A percentile compares a stretch with the other conserved stretches of the same genome.
Conservation (phyloP, 2,113 vertebrate genomes). For the Bambusicola thoracicus region DNA sequence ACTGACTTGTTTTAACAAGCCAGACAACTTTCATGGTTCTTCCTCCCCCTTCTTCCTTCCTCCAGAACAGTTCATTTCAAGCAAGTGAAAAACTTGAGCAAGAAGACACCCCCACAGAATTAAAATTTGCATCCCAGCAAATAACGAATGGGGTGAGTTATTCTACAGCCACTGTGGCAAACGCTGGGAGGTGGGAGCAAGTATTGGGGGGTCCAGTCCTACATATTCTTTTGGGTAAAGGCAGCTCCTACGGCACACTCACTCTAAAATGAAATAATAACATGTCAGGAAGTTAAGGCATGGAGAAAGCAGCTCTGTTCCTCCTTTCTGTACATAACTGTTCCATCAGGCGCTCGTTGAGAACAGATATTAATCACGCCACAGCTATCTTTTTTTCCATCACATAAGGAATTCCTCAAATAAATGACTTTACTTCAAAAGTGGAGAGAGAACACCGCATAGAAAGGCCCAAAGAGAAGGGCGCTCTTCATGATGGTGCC, state of each 20-base stretch:
- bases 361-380: fast-evolving
- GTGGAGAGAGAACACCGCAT: neutral
- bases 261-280: neutral
- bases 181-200: fast-evolving
- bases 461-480: neutral
- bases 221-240: neutral
- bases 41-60: neutral
- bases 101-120: neutral
- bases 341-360: neutral
- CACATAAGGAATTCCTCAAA: neutral
- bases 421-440: neutral
- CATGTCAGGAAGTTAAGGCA: neutral
- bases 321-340: neutral
- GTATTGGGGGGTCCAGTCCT: neutral
- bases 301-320: neutral
- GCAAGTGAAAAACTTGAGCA: neutral
- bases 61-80: neutral
- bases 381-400: neutral
- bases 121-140: neutral
- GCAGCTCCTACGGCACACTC: neutral
- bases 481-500: fast-evolving
- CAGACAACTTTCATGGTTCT: neutral
- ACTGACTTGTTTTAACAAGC: conserved; percentile 41
- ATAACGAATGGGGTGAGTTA: neutral
- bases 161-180: neutral